Evolutionary conservation across 2,888 invertebrate genomes (phyloP).

Genomic region (Pollenia angustigena): DNA sequence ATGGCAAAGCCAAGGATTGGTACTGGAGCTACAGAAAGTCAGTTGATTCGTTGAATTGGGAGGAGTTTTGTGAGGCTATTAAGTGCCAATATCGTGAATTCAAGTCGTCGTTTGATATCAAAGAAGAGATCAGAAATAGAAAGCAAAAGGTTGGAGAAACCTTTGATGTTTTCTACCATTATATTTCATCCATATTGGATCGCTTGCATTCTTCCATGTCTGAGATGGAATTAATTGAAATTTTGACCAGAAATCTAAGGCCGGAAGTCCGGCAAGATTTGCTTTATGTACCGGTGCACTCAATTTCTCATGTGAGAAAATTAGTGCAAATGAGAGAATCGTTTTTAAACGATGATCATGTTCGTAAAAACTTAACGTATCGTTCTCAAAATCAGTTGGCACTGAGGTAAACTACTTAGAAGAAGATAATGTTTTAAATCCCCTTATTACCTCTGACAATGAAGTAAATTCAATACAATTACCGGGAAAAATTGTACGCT

Average conservation of each 20-base stretch:
- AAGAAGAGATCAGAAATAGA: conserved; percentile 58
- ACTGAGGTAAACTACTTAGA: background rate
- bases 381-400: background rate
- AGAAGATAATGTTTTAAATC: background rate
- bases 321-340: conserved; percentile 55
- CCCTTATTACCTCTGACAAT: too few relatives aligned
- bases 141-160: conserved; percentile 35
- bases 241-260: conserved; percentile 23
- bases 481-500: background rate
- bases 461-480: background rate
- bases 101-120: conserved; percentile 16
- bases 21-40: too few relatives aligned
- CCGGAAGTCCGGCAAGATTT: conserved; percentile 54
- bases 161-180: too few relatives aligned
- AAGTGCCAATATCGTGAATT: conserved; percentile 24
- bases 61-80: conserved; percentile 36
- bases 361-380: conserved; percentile 18
- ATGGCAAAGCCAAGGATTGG: too few relatives aligned
- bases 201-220: conserved; percentile 6
- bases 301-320: conserved; percentile 56
- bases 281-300: conserved; percentile 32
- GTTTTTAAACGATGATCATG: conserved; percentile 40
- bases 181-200: conserved; percentile 6
- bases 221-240: conserved; percentile 34
- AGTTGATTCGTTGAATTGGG: background rate